A percentile compares a stretch with the other conserved stretches of the same genome.
Evolutionary conservation across 2,888 invertebrate species (phyloP).

Genomic region (Lochmaea capreae): DNA sequence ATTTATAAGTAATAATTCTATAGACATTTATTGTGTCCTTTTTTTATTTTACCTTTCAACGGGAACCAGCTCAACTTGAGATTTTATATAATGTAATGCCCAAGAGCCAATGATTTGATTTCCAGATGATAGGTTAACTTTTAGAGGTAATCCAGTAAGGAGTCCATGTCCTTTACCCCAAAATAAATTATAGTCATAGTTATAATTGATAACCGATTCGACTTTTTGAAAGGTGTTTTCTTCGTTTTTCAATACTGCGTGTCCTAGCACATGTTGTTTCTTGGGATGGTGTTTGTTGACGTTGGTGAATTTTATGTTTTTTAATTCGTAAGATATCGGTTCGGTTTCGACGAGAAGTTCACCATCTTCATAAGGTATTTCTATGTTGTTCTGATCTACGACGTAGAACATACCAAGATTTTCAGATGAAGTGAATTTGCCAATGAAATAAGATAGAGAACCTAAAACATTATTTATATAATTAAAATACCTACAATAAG

Average conservation of each 20-base stretch:
- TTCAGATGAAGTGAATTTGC: constrained; percentile 75
- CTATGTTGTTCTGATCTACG: constrained; percentile 73
- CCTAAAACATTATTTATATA: constrained; percentile 30
- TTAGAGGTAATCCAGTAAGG: constrained; percentile 77
- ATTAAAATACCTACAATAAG: too few relatives aligned
- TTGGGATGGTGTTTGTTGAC: constrained; percentile 63
- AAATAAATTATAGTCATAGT: constrained; percentile 76
- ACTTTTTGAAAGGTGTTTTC: constrained; percentile 69
- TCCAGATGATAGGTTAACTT: constrained; percentile 72
- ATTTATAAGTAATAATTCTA: background rate
- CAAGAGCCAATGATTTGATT: constrained; percentile 73
- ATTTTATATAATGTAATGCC: constrained; percentile 71
- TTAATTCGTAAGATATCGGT: constrained; percentile 81
- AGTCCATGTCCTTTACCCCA: constrained; percentile 85
- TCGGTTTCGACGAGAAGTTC: constrained; percentile 85
- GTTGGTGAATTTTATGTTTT: constrained; percentile 61
- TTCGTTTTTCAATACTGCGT: constrained; percentile 65
- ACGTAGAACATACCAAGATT: constrained; percentile 77
- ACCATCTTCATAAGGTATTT: constrained; percentile 72
- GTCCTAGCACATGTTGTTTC: constrained; percentile 59
- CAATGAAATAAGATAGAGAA: constrained; percentile 72
- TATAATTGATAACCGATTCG: constrained; percentile 80
- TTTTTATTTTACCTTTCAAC: constrained; percentile 63
- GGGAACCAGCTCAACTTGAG: constrained; percentile 70
- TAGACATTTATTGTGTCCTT: background rate